These are phyloP conservation scores for Caenorhabditis auriculariae DNA, from an alignment of 2,888 invertebrate genomes.

Conservation along the genomic window DNA sequence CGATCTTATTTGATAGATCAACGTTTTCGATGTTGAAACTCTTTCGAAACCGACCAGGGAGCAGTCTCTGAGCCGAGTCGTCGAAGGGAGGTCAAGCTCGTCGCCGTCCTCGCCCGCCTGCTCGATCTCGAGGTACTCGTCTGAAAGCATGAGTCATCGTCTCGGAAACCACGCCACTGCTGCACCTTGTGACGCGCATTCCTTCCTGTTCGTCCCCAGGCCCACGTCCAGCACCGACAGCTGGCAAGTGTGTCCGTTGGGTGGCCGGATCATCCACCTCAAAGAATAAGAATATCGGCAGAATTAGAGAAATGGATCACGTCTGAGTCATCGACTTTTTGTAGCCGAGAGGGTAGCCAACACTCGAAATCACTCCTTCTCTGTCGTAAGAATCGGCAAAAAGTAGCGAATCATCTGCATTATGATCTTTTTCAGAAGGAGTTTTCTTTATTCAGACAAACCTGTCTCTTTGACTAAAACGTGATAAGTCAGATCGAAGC, in stretches of 20 bases:
- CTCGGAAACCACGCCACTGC: not conserved
- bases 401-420: slow-evolving; percentile 13
- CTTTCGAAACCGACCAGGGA: too few species aligned
- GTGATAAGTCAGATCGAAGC: slow-evolving; percentile 48
- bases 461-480: slow-evolving; percentile 15
- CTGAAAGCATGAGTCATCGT: slow-evolving; percentile 4
- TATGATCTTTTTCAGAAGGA: slow-evolving; percentile 4
- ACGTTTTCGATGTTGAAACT: too few species aligned
- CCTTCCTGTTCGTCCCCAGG: not conserved
- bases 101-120: slow-evolving; percentile 2
- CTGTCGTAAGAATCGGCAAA: slow-evolving; percentile 44
- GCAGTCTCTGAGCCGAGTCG: slow-evolving; percentile 14
- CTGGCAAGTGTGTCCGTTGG: slow-evolving; percentile 33
- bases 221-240: slow-evolving; percentile 21
- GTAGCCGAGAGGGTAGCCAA: slow-evolving; percentile 46
- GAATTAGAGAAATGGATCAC: slow-evolving; percentile 1
- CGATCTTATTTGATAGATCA: too few species aligned
- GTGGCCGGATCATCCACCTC: slow-evolving; percentile 43
- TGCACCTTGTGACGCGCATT: not conserved
- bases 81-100: not conserved
- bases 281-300: slow-evolving; percentile 1
- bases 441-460: not conserved
- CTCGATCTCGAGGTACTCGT: slow-evolving; percentile 30
- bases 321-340: slow-evolving; percentile 24
- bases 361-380: slow-evolving; percentile 44